Evolutionary conservation across 2,888 invertebrate species (phyloP).

Genomic region (Adela reaumurella): DNA sequence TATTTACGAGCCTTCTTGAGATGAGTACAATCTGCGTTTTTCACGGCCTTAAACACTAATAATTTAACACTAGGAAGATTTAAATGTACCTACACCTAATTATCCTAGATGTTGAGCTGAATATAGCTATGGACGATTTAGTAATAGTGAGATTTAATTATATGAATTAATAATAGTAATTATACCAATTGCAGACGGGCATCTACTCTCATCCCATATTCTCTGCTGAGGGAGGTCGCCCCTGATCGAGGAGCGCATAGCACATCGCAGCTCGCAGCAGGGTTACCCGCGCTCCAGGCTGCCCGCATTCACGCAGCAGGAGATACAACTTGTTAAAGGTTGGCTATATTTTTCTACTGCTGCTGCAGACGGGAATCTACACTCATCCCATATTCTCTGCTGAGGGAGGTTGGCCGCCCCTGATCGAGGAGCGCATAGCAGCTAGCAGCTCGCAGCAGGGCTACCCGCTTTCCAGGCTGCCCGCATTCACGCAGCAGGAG

Average conservation of each 20-base stretch:
- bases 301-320: constrained; percentile 35
- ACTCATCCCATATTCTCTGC: constrained; percentile 37
- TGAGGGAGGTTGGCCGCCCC: constrained; percentile 46
- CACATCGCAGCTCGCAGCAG: constrained; percentile 28
- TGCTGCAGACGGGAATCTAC: constrained; percentile 34
- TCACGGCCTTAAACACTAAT: too few species aligned
- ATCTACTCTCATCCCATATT: constrained; percentile 40
- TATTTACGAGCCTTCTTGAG: too few species aligned
- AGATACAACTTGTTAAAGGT: constrained; percentile 12
- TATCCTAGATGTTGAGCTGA: too few species aligned
- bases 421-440: constrained; percentile 31
- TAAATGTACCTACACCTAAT: too few species aligned
- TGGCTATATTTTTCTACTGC: too few species aligned
- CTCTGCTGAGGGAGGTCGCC: constrained; percentile 37
- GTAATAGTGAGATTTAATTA: too few species aligned
- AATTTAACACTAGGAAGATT: too few species aligned
- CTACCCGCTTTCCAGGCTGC: constrained; percentile 33
- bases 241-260: constrained; percentile 31
- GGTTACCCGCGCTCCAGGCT: constrained; percentile 36
- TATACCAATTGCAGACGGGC: too few species aligned
- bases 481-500: constrained; percentile 36
- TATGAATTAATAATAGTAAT: too few species aligned
- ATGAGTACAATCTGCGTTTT: too few species aligned
- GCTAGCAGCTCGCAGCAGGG: constrained; percentile 34
- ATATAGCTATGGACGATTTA: too few species aligned